A percentile compares a stretch with the other conserved stretches of the same genome.
These are phyloP conservation scores for Carduelis carduelis DNA, from an alignment of 2,797 vertebrate genomes.

Conservation along the genomic window DNA sequence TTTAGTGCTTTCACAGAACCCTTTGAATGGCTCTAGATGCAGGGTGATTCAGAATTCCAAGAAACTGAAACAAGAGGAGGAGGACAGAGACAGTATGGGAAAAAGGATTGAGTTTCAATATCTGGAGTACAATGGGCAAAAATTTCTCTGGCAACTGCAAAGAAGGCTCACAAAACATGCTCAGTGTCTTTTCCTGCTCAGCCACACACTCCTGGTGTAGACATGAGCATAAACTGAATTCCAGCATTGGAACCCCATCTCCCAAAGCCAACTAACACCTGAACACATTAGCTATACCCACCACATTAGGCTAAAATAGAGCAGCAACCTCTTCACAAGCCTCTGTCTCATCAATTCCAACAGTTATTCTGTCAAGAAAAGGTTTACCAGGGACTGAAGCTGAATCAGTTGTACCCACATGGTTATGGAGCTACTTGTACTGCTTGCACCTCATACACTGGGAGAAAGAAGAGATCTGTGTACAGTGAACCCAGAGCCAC, in stretches of 20 bases:
- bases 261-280: not conserved
- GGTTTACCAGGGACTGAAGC: not conserved
- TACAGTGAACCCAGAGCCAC: not conserved
- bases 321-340: not conserved
- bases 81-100: not conserved
- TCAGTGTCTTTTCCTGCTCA: not conserved
- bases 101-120: not conserved
- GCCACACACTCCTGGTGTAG: not conserved
- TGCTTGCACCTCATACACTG: not conserved
- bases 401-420: not conserved
- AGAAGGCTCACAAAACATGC: not conserved
- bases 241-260: not conserved
- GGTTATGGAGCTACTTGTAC: not conserved
- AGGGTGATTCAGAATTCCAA: not conserved
- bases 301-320: not conserved
- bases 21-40: not conserved
- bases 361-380: not conserved
- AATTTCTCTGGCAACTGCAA: not conserved
- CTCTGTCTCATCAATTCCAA: not conserved
- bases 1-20: not conserved
- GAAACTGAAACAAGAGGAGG: not conserved
- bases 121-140: not conserved
- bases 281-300: not conserved
- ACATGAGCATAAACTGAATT: not conserved
- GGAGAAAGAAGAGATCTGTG: not conserved